Percentiles rank a stretch among this genome's conserved stretches.
Evolutionary conservation across 2,888 invertebrate species (phyloP).

Genomic region (Dicyrtomina minuta): DNA sequence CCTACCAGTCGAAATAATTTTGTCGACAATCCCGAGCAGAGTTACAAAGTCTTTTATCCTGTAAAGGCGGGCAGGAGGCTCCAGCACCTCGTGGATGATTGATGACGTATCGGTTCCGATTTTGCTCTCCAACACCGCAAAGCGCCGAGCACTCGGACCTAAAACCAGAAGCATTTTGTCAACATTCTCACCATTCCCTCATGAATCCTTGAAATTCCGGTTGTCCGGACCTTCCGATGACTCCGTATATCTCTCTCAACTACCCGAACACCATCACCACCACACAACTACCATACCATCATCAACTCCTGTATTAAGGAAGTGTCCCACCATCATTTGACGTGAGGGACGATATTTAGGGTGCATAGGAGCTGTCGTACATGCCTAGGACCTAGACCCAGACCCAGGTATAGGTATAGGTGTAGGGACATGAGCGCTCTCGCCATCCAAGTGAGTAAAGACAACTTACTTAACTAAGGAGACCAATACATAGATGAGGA

Average conservation of each 20-base stretch:
- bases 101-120: slow-evolving; percentile 55
- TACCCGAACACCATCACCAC: not conserved
- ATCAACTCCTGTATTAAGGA: not conserved
- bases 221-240: too few relatives aligned
- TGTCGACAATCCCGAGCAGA: slow-evolving; percentile 51
- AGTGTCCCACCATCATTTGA: too few relatives aligned
- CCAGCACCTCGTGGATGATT: slow-evolving; percentile 55
- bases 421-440: too few relatives aligned
- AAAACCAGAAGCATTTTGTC: slow-evolving; percentile 30
- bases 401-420: too few relatives aligned
- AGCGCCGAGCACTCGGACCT: slow-evolving; percentile 53
- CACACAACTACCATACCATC: not conserved
- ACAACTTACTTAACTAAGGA: too few relatives aligned
- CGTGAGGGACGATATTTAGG: too few relatives aligned
- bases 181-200: slow-evolving; percentile 16
- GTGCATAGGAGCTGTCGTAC: too few relatives aligned
- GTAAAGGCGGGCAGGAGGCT: slow-evolving; percentile 54
- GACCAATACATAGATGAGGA: too few relatives aligned
- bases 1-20: slow-evolving; percentile 55
- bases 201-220: too few relatives aligned
- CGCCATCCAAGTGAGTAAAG: too few relatives aligned
- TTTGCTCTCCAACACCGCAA: slow-evolving; percentile 57
- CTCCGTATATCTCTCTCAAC: too few relatives aligned
- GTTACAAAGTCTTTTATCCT: slow-evolving; percentile 54
- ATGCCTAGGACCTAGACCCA: too few relatives aligned